phyloP scores from a whole-genome alignment of 2,888 invertebrate genomes.

The Ectemnius cavifrons region DNA sequence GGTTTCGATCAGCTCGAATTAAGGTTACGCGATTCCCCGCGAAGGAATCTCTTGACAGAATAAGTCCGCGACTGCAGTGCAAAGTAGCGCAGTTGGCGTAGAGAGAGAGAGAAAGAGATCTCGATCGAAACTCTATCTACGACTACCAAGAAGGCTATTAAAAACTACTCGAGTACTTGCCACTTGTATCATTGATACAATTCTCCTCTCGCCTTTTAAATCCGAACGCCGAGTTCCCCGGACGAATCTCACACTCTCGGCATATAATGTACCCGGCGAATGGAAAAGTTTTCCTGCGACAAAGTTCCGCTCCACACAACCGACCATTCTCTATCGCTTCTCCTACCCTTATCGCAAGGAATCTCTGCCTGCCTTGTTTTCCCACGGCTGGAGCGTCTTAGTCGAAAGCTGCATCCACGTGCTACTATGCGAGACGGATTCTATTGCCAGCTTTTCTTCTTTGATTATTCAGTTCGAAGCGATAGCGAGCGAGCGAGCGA shows the following conservation, averaged over 20 bases:
- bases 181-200: no score
- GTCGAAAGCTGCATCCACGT: no score
- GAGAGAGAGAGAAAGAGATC: no score
- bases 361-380: no score
- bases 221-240: conserved; percentile 27
- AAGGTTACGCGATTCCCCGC: conserved; percentile 58
- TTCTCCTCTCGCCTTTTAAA: not conserved
- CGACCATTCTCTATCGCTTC: conserved; percentile 36
- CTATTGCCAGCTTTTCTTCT: no score
- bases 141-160: not conserved
- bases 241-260: conserved; percentile 30
- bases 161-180: not conserved
- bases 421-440: no score
- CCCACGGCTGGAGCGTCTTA: no score
- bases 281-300: conserved; percentile 58
- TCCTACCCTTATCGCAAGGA: not conserved
- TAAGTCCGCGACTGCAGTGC: conserved; percentile 39
- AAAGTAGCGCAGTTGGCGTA: not conserved
- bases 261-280: conserved; percentile 55
- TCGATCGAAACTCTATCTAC: not conserved
- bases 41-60: conserved; percentile 66
- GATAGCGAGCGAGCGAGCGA: no score
- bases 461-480: no score
- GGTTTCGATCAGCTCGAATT: conserved; percentile 73
- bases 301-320: conserved; percentile 41